These are phyloP conservation scores for Heliothis virescens DNA, from an alignment of 1,140 invertebrate species.

Conservation along the genomic window DNA sequence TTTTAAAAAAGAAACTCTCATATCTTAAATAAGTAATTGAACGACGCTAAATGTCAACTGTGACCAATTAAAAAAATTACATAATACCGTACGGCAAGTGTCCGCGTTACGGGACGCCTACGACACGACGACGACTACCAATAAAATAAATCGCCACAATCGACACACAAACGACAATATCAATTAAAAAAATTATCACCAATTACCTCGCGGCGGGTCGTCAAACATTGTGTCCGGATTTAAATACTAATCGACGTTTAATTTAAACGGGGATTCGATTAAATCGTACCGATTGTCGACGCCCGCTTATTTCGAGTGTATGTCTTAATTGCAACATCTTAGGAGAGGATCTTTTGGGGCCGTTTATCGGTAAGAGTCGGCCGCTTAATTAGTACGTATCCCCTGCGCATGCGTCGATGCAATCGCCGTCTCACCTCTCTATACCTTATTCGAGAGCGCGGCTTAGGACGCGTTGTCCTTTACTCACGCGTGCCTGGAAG, in stretches of 20 bases:
- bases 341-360: constrained; percentile 61
- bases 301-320: constrained; percentile 69
- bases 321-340: constrained; percentile 77
- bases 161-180: constrained; percentile 56
- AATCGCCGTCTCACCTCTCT: constrained; percentile 78
- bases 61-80: constrained; percentile 53
- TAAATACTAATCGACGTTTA: constrained; percentile 72
- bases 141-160: constrained; percentile 49
- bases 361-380: constrained; percentile 70
- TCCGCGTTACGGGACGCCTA: constrained; percentile 40
- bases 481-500: constrained; percentile 35
- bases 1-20: constrained; percentile 42
- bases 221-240: constrained; percentile 71
- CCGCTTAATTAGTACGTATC: constrained; percentile 83
- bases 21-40: constrained; percentile 51
- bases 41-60: constrained; percentile 53
- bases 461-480: constrained; percentile 53
- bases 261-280: constrained; percentile 67
- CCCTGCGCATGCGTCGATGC: constrained; percentile 70
- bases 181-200: constrained; percentile 80
- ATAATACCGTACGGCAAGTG: constrained; percentile 37
- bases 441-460: constrained; percentile 72
- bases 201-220: constrained; percentile 74
- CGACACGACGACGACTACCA: constrained; percentile 9
- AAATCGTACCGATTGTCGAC: constrained; percentile 66